Conservation (phyloP, 2,797 vertebrate genomes). For the Huso huso region DNA sequence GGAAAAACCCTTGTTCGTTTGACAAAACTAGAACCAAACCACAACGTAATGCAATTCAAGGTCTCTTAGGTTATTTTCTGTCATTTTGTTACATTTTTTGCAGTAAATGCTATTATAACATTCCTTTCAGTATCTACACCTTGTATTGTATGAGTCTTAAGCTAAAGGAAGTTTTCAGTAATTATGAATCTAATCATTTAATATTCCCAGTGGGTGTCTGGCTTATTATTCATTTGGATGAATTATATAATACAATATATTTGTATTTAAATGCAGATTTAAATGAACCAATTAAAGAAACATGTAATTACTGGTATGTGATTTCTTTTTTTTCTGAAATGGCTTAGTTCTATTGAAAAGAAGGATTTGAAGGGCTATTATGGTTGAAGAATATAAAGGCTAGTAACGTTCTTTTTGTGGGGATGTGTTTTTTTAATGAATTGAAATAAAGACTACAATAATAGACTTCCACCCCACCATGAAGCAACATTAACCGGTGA, state of each 20-base stretch:
- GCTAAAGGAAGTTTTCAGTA: conserved; percentile 37
- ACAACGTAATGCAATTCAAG: too few species aligned
- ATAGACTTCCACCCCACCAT: conserved; percentile 46
- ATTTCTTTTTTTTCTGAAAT: conserved; percentile 56
- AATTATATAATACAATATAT: conserved; percentile 63
- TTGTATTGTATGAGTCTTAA: too few species aligned
- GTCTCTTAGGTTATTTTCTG: too few species aligned
- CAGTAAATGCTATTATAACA: too few species aligned
- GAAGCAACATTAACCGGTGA: conserved; percentile 19
- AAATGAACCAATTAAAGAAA: conserved; percentile 54
- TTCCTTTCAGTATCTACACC: too few species aligned
- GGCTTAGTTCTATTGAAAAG: conserved; percentile 54
- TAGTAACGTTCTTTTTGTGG: conserved; percentile 29
- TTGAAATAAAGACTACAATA: conserved; percentile 51
- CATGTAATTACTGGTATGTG: conserved; percentile 56
- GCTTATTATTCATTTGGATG: conserved; percentile 57
- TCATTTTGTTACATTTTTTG: too few species aligned
- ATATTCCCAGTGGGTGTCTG: conserved; percentile 60
- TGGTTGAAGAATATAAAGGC: conserved; percentile 36
- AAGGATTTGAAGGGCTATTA: conserved; percentile 49
- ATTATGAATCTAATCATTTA: conserved; percentile 66
- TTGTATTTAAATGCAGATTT: conserved; percentile 56
- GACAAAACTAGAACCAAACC: too few species aligned
- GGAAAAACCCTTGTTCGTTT: too few species aligned
- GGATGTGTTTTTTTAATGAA: conserved; percentile 46